Evolutionary conservation across 2,888 invertebrate species (phyloP).

Genomic region (Oscheius sp.): DNA sequence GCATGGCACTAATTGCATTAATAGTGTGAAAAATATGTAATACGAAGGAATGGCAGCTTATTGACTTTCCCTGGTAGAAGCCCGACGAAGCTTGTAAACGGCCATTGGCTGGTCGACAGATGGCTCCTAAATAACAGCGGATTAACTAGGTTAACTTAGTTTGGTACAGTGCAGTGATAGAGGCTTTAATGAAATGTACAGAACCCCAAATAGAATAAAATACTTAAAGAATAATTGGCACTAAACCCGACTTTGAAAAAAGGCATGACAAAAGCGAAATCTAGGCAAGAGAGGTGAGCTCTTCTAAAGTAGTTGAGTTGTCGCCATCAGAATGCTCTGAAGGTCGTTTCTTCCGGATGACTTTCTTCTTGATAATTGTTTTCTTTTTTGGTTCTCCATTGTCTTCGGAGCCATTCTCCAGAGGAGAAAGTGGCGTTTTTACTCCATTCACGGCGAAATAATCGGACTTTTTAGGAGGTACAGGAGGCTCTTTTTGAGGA

Average conservation of each 20-base stretch:
- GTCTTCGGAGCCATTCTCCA: background rate
- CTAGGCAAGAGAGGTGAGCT: background rate
- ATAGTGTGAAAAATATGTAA: background rate
- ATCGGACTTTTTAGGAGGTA: conserved; percentile 13
- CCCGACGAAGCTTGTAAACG: conserved; percentile 30
- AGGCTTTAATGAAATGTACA: background rate
- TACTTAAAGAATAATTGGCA: conserved; percentile 6
- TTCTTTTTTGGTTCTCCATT: conserved; percentile 13
- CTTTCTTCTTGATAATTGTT: conserved; percentile 24
- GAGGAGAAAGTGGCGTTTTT: background rate
- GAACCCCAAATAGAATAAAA: background rate
- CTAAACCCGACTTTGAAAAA: conserved; percentile 21
- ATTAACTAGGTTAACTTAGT: no score
- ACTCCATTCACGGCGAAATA: background rate
- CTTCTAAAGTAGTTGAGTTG: background rate
- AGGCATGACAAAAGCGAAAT: conserved; percentile 15
- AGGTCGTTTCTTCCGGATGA: conserved; percentile 17
- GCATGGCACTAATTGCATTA: conserved; percentile 20
- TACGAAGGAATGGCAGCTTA: conserved; percentile 13
- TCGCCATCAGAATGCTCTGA: background rate
- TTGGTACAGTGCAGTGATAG: no score
- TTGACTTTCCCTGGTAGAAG: conserved; percentile 21
- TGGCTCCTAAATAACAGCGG: conserved; percentile 9
- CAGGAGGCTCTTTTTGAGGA: background rate
- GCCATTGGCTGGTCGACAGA: conserved; percentile 27